Evolutionary conservation across 2,113 vertebrate genomes (phyloP).

Genomic region (Chloebia gouldiae): DNA sequence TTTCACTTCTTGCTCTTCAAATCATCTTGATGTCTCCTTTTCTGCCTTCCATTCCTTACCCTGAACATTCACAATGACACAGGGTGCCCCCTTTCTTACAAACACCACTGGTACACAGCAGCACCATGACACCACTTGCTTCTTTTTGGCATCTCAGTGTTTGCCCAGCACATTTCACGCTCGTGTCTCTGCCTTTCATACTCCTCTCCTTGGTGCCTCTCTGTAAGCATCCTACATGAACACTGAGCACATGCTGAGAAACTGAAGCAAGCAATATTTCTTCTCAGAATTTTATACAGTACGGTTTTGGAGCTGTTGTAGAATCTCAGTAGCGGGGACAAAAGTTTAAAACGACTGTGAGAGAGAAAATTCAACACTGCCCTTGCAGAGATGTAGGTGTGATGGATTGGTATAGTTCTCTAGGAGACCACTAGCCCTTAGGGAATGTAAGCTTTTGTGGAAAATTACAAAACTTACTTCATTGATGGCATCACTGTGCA

Average conservation of each 20-base stretch:
- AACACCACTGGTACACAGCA: neutral
- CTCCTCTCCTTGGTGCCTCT: neutral
- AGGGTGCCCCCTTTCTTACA: neutral
- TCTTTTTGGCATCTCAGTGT: neutral
- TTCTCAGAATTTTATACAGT: neutral
- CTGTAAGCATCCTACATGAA: neutral
- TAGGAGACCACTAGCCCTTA: neutral
- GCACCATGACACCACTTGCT: fast-evolving
- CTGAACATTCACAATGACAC: neutral
- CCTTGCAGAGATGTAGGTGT: neutral
- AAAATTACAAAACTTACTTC: neutral
- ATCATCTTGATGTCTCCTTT: neutral
- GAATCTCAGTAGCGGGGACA: neutral
- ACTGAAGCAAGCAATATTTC: neutral
- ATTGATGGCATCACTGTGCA: neutral
- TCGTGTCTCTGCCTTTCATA: neutral
- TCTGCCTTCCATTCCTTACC: neutral
- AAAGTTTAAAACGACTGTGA: neutral
- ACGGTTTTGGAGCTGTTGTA: neutral
- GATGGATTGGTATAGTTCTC: neutral
- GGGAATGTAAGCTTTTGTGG: neutral
- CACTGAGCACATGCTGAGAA: neutral
- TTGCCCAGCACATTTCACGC: neutral
- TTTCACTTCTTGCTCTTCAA: neutral
- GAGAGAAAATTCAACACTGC: neutral